Base-by-base conservation (phyloP, 2,888 invertebrate genomes). In the Rhogogaster chlorosoma region DNA sequence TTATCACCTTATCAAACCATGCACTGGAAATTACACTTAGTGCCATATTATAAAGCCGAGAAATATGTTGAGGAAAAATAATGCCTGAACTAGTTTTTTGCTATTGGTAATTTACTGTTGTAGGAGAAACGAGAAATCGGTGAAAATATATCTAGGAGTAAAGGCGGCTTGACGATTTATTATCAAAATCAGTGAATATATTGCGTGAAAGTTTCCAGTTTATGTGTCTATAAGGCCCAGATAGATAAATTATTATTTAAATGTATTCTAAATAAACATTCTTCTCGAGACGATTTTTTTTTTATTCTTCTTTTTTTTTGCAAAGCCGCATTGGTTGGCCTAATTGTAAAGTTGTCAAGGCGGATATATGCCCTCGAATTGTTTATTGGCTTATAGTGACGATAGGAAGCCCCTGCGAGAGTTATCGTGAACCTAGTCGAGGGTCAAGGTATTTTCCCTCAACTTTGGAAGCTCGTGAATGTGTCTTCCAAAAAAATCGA, bases 361-460 rank as follows among this genome's bases (percentile, higher is more conserved):
- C 61, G 61, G 18, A 80, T 29, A 61, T 32, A 26, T 22, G 67
- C 42, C 70, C 83, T 83, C 67, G 67, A 67, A 83, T 45, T 49
- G 83, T 42, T 83, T 83, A 83, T 83, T 83, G 80, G 84, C 82
- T 85, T 53, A 45, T 45, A 80, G 18, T 70, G 70, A 80, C 53
- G 84, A 22, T 42, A 22, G 10, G 67, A 70, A 82, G 71, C 53
- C 84, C 38, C 26, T 57, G 15, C 32, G 36, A 45, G 32, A 71
- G 15, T 36, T 32, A 80, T 80, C 64, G 78, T 12, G 29, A 49
- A 67, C 75, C 12, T 15, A 22, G 57, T 64, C 49, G 61, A 77
- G 77, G 70, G 80, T 70, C 73, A 84, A 84, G 64, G 84, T 77
- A 32, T 32, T 49, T 70, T 83, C 18, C 5, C 49, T 29, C 10